Evolutionary conservation across 2,797 vertebrate genomes (phyloP).

Genomic region (Huso huso): DNA sequence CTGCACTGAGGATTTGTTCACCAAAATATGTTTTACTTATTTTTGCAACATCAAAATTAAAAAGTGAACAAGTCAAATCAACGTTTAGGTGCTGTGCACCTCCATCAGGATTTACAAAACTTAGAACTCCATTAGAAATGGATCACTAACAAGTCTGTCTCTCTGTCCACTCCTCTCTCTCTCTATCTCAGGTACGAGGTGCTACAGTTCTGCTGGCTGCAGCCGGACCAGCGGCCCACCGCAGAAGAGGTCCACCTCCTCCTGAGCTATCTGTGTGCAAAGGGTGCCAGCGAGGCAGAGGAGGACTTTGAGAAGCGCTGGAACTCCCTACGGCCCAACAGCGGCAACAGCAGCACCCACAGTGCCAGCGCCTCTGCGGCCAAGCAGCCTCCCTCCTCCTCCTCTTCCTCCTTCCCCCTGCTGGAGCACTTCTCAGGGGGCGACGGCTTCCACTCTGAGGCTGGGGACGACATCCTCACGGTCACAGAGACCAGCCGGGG

Average conservation of each 20-base stretch:
- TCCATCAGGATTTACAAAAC: too few relatives aligned
- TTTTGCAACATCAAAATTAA: too few relatives aligned
- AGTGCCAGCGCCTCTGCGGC: conserved; percentile 35
- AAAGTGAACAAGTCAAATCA: too few relatives aligned
- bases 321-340: conserved; percentile 81
- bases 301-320: conserved; percentile 91
- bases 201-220: conserved; percentile 98
- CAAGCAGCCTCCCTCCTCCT: conserved; percentile 57
- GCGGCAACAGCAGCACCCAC: conserved; percentile 35
- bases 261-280: conserved; percentile 86
- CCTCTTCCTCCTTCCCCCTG: conserved; percentile 64
- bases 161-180: not conserved
- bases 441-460: conserved; percentile 58
- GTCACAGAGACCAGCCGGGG: conserved; percentile 92
- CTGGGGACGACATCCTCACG: conserved; percentile 75
- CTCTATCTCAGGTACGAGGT: conserved; percentile 81
- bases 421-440: conserved; percentile 58
- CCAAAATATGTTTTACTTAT: too few relatives aligned
- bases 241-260: conserved; percentile 90
- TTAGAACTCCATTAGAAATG: too few relatives aligned
- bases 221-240: conserved; percentile 86
- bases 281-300: conserved; percentile 78
- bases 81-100: too few relatives aligned
- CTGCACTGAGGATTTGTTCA: too few relatives aligned
- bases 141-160: not conserved